phyloP scores from a whole-genome alignment of 2,888 invertebrate species.

The Danaus chrysippus region DNA sequence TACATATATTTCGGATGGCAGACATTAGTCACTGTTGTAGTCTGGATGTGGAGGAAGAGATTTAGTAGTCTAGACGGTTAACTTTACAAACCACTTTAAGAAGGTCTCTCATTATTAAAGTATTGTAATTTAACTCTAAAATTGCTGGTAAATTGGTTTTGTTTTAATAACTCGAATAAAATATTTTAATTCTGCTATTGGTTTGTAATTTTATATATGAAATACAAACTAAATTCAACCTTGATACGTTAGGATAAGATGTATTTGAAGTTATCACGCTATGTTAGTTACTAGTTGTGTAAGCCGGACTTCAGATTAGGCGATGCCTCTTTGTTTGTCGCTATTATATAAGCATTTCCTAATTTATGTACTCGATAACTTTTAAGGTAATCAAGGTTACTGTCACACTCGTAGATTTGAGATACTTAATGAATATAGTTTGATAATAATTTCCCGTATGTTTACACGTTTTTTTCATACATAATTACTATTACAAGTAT shows the following conservation, averaged over 20 bases:
- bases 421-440: no score
- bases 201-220: not conserved
- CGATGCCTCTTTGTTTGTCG: not conserved
- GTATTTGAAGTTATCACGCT: conserved; percentile 3
- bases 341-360: not conserved
- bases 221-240: not conserved
- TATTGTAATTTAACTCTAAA: not conserved
- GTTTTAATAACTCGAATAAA: no score
- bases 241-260: conserved; percentile 2
- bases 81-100: conserved; percentile 11
- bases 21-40: not conserved
- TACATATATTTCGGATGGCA: not conserved
- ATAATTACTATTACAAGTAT: no score
- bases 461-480: no score
- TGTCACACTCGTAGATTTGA: not conserved
- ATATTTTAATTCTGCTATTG: no score
- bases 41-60: conserved; percentile 17
- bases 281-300: not conserved
- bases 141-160: not conserved
- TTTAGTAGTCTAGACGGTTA: conserved; percentile 39
- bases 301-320: not conserved
- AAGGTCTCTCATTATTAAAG: not conserved
- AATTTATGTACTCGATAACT: not conserved
- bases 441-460: no score
- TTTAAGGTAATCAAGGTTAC: not conserved